phyloP scores from a whole-genome alignment of 2,888 invertebrate genomes.

The Troglohyphantes excavatus region DNA sequence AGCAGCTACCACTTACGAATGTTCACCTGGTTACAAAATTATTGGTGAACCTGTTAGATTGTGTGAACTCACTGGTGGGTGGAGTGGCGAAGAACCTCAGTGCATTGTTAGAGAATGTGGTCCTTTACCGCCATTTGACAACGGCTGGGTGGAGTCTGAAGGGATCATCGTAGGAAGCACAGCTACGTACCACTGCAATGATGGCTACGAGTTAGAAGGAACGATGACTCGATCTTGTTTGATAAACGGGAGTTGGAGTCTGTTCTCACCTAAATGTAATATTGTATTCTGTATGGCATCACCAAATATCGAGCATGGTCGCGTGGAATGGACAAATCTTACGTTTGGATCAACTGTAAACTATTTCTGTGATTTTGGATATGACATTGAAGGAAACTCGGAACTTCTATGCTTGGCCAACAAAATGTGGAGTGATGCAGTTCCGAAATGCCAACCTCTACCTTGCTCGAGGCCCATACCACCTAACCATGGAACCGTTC shows the following conservation, averaged over 20 bases:
- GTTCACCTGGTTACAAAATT: slow-evolving; percentile 74
- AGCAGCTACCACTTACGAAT: slow-evolving; percentile 71
- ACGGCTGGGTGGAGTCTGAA: slow-evolving; percentile 70
- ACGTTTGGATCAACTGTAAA: slow-evolving; percentile 60
- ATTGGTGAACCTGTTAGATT: slow-evolving; percentile 71
- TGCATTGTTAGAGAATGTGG: slow-evolving; percentile 70
- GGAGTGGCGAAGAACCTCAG: slow-evolving; percentile 78
- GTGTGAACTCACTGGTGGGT: slow-evolving; percentile 77
- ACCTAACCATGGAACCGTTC: slow-evolving; percentile 67
- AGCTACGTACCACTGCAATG: slow-evolving; percentile 77
- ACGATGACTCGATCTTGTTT: slow-evolving; percentile 74
- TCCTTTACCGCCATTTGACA: slow-evolving; percentile 20
- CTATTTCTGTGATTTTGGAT: slow-evolving; percentile 79
- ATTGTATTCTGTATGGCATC: slow-evolving; percentile 74
- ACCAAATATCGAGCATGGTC: slow-evolving; percentile 73
- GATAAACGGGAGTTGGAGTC: slow-evolving; percentile 78
- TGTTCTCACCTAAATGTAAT: slow-evolving; percentile 72
- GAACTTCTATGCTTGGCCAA: slow-evolving; percentile 80
- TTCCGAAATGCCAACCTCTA: slow-evolving; percentile 80
- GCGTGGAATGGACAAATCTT: slow-evolving; percentile 24
- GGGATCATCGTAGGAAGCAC: slow-evolving; percentile 65
- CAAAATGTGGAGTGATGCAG: slow-evolving; percentile 81
- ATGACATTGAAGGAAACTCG: slow-evolving; percentile 64
- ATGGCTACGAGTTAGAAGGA: slow-evolving; percentile 79
- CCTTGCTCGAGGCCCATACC: slow-evolving; percentile 69